Evolutionary conservation across 2,797 vertebrate species (phyloP).

Genomic region (Phataginus tetradactyla): DNA sequence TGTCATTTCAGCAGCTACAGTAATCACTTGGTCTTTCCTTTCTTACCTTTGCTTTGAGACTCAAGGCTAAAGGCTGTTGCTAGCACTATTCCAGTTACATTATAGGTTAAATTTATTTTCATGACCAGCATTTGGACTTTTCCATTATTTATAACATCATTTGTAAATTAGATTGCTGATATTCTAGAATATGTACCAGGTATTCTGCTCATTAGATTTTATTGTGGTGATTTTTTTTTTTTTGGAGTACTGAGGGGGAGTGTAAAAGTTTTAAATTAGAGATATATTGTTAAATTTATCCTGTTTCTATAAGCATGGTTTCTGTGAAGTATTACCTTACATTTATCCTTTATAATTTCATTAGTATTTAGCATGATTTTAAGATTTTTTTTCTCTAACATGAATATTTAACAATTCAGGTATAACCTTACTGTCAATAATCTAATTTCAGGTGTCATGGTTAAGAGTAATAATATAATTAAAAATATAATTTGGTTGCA

Average conservation of each 20-base stretch:
- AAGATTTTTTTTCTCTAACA: constrained; percentile 15
- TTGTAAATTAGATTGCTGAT: constrained; percentile 33
- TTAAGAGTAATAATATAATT: constrained; percentile 20
- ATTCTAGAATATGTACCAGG: background rate
- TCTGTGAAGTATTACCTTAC: background rate
- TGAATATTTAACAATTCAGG: background rate
- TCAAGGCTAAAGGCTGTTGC: background rate
- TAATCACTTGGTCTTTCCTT: background rate
- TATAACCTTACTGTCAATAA: background rate
- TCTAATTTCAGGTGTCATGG: constrained; percentile 15
- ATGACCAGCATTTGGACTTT: background rate
- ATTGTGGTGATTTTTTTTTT: background rate
- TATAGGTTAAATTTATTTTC: constrained; percentile 20
- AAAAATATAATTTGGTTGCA: constrained; percentile 18
- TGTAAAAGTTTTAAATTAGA: constrained; percentile 32
- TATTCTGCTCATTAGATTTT: constrained; percentile 26
- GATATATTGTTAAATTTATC: background rate
- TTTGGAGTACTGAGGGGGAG: background rate
- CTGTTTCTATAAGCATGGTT: background rate
- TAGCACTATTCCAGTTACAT: background rate
- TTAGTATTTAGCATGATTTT: constrained; percentile 19
- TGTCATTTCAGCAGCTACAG: background rate
- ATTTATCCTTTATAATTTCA: constrained; percentile 17
- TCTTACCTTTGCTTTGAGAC: background rate
- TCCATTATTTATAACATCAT: background rate